Evolutionary conservation across 2,888 invertebrate genomes (phyloP).

Genomic region (Thera obeliscata): DNA sequence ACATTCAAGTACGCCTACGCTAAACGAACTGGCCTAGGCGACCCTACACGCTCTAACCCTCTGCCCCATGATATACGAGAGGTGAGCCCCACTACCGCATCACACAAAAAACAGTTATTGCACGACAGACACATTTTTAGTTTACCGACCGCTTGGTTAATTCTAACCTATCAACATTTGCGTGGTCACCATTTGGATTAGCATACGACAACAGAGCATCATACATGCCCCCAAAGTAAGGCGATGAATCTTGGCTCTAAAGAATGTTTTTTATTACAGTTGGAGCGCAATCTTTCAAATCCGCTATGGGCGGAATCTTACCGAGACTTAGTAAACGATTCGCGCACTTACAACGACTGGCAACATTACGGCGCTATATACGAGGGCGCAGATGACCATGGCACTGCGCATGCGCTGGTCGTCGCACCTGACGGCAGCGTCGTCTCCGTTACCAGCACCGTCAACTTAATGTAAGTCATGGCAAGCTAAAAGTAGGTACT

Average conservation of each 20-base stretch:
- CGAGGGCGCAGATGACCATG: conserved; percentile 88
- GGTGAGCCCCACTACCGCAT: conserved; percentile 43
- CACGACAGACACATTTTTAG: too few relatives aligned
- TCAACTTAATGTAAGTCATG: conserved; percentile 89
- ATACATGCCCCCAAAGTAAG: too few relatives aligned
- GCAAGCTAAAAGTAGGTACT: too few relatives aligned
- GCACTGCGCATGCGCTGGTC: conserved; percentile 95
- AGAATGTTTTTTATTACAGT: conserved; percentile 61
- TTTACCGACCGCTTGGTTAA: too few relatives aligned
- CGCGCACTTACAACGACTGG: conserved; percentile 87
- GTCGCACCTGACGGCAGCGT: conserved; percentile 94
- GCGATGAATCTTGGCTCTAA: too few relatives aligned
- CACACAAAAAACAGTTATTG: too few relatives aligned
- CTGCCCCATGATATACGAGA: conserved; percentile 58
- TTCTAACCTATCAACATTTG: too few relatives aligned
- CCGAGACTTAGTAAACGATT: conserved; percentile 74
- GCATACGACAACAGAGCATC: too few relatives aligned
- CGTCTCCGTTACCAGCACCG: conserved; percentile 94
- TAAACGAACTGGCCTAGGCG: conserved; percentile 92
- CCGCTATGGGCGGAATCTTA: conserved; percentile 82
- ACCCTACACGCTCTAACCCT: conserved; percentile 74
- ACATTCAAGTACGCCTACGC: conserved; percentile 97
- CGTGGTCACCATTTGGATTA: too few relatives aligned
- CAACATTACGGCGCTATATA: conserved; percentile 89
- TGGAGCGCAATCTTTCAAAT: conserved; percentile 87